Evolutionary conservation across 2,888 invertebrate species (phyloP).

Genomic region (Deladenus siricidicola): DNA sequence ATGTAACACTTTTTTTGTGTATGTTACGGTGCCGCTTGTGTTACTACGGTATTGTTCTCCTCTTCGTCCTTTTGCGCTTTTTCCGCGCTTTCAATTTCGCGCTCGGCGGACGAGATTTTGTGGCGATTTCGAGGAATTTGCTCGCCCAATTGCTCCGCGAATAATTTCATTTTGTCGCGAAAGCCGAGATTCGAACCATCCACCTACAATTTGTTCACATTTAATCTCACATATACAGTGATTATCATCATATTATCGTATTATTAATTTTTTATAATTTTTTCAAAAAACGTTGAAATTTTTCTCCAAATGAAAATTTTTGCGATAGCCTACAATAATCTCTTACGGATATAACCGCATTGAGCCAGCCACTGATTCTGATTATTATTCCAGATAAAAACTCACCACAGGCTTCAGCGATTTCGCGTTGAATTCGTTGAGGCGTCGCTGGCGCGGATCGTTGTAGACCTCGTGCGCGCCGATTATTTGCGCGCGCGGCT

Average conservation of each 20-base stretch:
- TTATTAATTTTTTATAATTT: no score
- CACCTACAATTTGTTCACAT: slow-evolving; percentile 15
- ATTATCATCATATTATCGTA: neutral
- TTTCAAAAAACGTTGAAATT: no score
- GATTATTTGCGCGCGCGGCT: slow-evolving; percentile 63
- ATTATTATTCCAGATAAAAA: neutral
- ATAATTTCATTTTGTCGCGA: slow-evolving; percentile 99
- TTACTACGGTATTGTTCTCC: no score
- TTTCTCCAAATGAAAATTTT: no score
- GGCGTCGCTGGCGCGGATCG: slow-evolving; percentile 61
- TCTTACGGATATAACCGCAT: no score
- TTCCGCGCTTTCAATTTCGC: slow-evolving; percentile 75
- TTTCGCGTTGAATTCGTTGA: slow-evolving; percentile 41
- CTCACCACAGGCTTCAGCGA: slow-evolving; percentile 23
- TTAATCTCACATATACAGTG: neutral
- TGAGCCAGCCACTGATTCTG: no score
- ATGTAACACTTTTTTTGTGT: no score
- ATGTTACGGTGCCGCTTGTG: no score
- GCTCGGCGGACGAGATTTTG: slow-evolving; percentile 87
- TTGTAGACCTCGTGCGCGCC: slow-evolving; percentile 95
- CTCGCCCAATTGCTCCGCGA: slow-evolving; percentile 87
- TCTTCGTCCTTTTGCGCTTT: no score
- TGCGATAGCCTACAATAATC: no score
- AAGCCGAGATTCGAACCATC: slow-evolving; percentile 77
- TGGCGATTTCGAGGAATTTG: slow-evolving; percentile 87